Evolutionary conservation across 1,140 invertebrate species (phyloP).

Genomic region (Atta cephalotes): DNA sequence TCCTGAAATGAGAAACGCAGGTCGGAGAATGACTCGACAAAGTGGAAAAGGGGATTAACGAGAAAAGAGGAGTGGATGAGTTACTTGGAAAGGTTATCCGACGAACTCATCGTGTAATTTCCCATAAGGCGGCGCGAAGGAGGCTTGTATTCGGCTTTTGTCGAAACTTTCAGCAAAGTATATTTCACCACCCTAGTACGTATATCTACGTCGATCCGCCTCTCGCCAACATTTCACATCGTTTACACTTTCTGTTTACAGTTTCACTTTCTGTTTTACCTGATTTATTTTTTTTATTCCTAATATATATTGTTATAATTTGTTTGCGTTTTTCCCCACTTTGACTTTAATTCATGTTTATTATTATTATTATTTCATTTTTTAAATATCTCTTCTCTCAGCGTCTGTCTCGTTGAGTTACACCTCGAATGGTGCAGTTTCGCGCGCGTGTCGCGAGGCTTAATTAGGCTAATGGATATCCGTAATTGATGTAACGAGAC

Average conservation of each 20-base stretch:
- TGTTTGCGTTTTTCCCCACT: neutral
- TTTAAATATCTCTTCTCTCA: neutral
- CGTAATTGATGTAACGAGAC: slow-evolving; percentile 71
- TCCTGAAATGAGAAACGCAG: slow-evolving; percentile 43
- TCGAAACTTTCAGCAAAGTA: slow-evolving; percentile 63
- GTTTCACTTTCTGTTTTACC: neutral
- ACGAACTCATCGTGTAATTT: slow-evolving; percentile 81
- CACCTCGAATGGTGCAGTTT: slow-evolving; percentile 30
- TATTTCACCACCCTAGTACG: slow-evolving; percentile 6
- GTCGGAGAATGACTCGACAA: slow-evolving; percentile 46
- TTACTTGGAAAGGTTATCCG: slow-evolving; percentile 68
- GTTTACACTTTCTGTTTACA: slow-evolving; percentile 23
- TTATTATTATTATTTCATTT: neutral
- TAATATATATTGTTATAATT: neutral
- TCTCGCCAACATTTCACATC: slow-evolving; percentile 22
- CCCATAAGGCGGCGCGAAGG: slow-evolving; percentile 76
- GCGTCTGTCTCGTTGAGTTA: neutral
- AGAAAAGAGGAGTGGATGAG: neutral
- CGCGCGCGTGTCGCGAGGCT: slow-evolving; percentile 56
- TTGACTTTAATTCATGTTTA: neutral
- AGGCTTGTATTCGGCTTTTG: slow-evolving; percentile 66
- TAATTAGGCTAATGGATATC: slow-evolving; percentile 77
- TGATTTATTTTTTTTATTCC: neutral
- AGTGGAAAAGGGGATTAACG: slow-evolving; percentile 31
- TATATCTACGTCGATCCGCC: slow-evolving; percentile 2